Percentiles rank a stretch among this genome's conserved stretches.
These are phyloP conservation scores for Nerophis lumbriciformis DNA, from an alignment of 2,113 vertebrate species.

Conservation along the genomic window DNA sequence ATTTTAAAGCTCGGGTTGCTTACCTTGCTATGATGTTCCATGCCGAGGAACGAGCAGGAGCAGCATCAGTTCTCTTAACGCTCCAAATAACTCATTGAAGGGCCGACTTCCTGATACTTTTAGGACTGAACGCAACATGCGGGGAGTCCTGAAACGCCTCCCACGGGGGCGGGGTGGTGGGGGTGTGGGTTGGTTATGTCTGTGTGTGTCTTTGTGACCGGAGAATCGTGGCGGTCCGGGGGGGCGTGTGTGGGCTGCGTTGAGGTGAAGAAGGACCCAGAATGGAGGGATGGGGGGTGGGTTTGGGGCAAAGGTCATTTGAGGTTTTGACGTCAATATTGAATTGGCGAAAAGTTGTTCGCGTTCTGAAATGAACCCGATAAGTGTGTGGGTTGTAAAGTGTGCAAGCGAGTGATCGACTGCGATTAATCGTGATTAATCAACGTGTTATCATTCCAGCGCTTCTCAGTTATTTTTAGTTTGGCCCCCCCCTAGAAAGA, in stretches of 20 bases:
- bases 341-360: too few species aligned
- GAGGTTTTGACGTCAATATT: too few species aligned
- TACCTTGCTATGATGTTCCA: constrained; percentile 42
- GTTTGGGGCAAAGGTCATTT: not conserved
- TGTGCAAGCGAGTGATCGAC: too few species aligned
- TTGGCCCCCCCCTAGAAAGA: too few species aligned
- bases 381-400: too few species aligned
- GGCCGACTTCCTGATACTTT: constrained; percentile 13
- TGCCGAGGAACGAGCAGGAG: constrained; percentile 13
- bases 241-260: constrained; percentile 1
- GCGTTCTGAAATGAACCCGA: too few species aligned
- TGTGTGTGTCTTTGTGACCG: constrained; percentile 19
- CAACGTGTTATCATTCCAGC: too few species aligned
- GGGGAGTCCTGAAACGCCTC: constrained; percentile 26
- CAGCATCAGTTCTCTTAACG: constrained; percentile 14
- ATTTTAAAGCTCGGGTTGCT: constrained; percentile 8
- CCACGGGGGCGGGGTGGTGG: not conserved
- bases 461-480: too few species aligned
- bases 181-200: not conserved
- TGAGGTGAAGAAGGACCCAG: constrained; percentile 9
- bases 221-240: constrained; percentile 1
- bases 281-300: too few species aligned
- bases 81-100: constrained; percentile 6
- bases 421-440: too few species aligned
- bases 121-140: constrained; percentile 19